phyloP scores from a whole-genome alignment of 2,888 invertebrate genomes.

The Leptinotarsa peninsularis region DNA sequence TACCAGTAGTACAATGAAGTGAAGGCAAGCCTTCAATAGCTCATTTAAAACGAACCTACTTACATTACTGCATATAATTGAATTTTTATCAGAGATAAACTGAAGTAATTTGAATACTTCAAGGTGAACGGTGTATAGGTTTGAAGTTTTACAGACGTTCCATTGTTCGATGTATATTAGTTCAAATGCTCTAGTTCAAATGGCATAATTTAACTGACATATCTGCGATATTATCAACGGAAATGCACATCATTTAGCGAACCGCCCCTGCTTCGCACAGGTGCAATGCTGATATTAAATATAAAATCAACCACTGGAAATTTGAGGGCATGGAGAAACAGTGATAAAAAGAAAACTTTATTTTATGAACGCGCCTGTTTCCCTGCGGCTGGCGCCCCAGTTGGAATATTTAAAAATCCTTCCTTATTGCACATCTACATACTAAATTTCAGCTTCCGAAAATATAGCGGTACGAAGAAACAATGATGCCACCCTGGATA shows the following conservation, averaged over 20 bases:
- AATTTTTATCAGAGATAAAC: slow-evolving; percentile 14
- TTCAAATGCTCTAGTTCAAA: neutral
- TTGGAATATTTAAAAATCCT: no score
- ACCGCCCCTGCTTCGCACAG: no score
- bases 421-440: no score
- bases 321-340: no score
- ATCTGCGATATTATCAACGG: neutral
- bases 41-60: neutral
- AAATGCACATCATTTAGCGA: neutral
- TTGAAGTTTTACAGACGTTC: slow-evolving; percentile 7
- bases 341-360: no score
- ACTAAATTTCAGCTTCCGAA: no score
- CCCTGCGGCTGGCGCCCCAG: no score
- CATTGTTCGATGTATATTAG: slow-evolving; percentile 3
- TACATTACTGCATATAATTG: slow-evolving; percentile 15
- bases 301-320: no score
- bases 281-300: no score
- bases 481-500: no score
- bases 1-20: neutral
- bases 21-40: slow-evolving; percentile 1
- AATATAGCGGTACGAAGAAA: no score
- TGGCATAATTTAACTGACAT: neutral
- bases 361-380: no score
- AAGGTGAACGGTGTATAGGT: slow-evolving; percentile 6
- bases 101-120: slow-evolving; percentile 14